phyloP scores from a whole-genome alignment of 2,888 invertebrate species.

The Axea sp. region DNA sequence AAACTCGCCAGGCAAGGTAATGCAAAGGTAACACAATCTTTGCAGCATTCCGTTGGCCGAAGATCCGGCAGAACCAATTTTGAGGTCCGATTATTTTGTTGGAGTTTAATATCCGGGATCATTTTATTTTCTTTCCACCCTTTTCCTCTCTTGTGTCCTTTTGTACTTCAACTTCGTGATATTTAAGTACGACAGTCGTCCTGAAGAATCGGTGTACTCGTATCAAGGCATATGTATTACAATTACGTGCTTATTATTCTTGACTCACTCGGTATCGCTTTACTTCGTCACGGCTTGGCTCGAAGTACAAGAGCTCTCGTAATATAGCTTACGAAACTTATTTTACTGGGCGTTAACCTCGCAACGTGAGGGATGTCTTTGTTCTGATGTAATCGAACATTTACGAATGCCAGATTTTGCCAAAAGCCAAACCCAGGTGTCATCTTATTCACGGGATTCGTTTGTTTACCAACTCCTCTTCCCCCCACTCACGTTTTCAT shows the following conservation, averaged over 20 bases:
- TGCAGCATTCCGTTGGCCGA: constrained; percentile 21
- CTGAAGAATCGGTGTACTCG: constrained; percentile 39
- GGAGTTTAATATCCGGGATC: constrained; percentile 20
- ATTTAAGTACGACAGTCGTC: constrained; percentile 23
- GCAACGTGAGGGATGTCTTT: constrained; percentile 53
- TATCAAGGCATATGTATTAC: constrained; percentile 54
- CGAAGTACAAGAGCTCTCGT: constrained; percentile 57
- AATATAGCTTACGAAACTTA: constrained; percentile 63
- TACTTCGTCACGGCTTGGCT: constrained; percentile 59
- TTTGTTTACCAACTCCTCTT: too few species aligned
- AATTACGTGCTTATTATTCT: constrained; percentile 62
- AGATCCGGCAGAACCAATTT: constrained; percentile 29
- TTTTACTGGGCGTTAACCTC: constrained; percentile 62
- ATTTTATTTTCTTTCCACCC: not conserved
- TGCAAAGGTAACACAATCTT: constrained; percentile 36
- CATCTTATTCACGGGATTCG: too few species aligned
- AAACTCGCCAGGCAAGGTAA: constrained; percentile 7
- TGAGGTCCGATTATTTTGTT: constrained; percentile 5
- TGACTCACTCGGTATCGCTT: constrained; percentile 58
- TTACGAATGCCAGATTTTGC: constrained; percentile 34
- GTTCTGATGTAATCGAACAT: constrained; percentile 47
- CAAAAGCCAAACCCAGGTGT: constrained; percentile 8
- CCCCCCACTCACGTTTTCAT: too few species aligned
- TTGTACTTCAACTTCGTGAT: constrained; percentile 12
- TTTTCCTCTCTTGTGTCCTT: not conserved